Evolutionary conservation across 1,140 invertebrate species (phyloP).

Genomic region (Eufriesea mexicana): DNA sequence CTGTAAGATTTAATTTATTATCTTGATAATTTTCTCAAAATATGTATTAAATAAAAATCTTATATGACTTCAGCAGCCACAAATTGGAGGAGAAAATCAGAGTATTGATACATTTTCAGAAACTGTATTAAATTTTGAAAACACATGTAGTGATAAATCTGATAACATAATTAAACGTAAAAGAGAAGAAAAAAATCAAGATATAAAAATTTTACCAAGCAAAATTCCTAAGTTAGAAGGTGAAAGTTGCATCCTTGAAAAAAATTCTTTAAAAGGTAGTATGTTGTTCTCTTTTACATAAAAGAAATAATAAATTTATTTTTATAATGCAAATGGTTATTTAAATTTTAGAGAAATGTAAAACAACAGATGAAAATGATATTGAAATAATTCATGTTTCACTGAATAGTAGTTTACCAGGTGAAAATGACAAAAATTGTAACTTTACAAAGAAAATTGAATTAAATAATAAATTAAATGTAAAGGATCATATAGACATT

Average conservation of each 20-base stretch:
- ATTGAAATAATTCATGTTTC: conserved; percentile 57
- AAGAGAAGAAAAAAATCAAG: not conserved
- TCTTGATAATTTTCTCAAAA: not conserved
- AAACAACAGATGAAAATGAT: conserved; percentile 38
- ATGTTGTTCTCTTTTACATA: not conserved
- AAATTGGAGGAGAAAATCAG: not conserved
- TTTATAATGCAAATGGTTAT: not conserved
- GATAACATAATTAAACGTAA: conserved; percentile 8
- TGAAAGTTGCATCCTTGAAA: not conserved
- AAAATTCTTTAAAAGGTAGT: conserved; percentile 20
- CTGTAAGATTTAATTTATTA: conserved; percentile 27
- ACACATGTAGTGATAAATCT: not conserved
- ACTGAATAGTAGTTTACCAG: not conserved
- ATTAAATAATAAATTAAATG: not conserved
- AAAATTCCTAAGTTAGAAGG: conserved; percentile 47
- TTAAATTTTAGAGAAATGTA: not conserved
- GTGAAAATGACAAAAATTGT: not conserved
- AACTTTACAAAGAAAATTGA: not conserved
- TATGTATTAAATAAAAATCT: not conserved
- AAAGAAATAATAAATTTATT: not conserved
- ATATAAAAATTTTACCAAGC: not conserved
- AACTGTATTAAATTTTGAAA: conserved; percentile 19
- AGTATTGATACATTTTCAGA: not conserved
- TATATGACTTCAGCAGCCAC: not conserved
- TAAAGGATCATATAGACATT: not conserved